phyloP scores from a whole-genome alignment of 2,113 vertebrate genomes.

The Charina bottae region DNA sequence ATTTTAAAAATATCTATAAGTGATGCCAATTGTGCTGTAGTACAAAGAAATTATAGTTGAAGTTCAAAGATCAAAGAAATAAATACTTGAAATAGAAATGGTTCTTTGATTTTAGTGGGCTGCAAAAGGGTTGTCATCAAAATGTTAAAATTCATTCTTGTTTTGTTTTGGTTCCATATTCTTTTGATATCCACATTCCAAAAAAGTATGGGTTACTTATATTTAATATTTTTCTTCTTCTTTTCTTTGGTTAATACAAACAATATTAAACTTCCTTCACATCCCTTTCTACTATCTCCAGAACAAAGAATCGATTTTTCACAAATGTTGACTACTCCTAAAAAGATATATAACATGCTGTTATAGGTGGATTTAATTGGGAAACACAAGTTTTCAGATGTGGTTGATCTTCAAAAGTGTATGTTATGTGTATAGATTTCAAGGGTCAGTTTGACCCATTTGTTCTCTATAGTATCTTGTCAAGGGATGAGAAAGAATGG shows the following conservation, averaged over 20 bases:
- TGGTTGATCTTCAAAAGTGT: not conserved
- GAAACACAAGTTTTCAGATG: not conserved
- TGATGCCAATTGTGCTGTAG: not conserved
- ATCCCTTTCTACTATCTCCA: not conserved
- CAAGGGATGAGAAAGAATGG: conserved; percentile 16
- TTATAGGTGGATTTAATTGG: not conserved
- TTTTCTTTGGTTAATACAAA: not conserved
- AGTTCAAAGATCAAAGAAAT: not conserved
- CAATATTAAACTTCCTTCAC: not conserved
- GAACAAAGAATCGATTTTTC: not conserved
- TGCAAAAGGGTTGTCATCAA: not conserved
- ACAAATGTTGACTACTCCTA: not conserved
- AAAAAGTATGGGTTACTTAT: not conserved
- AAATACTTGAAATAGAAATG: not conserved
- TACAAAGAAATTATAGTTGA: not conserved
- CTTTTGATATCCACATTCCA: not conserved
- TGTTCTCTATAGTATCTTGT: not conserved
- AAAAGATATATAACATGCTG: not conserved
- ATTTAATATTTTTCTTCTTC: not conserved
- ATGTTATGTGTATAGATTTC: not conserved
- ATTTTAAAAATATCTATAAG: not conserved
- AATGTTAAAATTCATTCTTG: not conserved
- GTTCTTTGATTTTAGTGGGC: not conserved
- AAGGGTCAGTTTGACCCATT: conserved; percentile 21
- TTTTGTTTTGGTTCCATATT: not conserved